These are phyloP conservation scores for Ceratina calcarata DNA, from an alignment of 1,140 invertebrate genomes.

Conservation along the genomic window DNA sequence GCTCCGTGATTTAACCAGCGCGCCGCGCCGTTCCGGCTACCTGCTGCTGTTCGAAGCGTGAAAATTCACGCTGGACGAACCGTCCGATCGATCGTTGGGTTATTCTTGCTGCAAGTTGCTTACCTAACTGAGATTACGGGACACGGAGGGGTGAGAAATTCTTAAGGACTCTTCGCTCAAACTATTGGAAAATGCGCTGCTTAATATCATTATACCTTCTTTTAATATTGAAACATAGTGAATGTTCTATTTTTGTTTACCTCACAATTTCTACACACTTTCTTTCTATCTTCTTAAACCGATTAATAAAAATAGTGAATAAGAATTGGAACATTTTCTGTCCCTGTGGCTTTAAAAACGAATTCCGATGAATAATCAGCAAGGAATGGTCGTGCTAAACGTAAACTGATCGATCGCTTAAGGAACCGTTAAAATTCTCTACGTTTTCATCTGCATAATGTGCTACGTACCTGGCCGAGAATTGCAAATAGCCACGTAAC, in stretches of 20 bases:
- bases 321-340: too few species aligned
- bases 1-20: conserved; percentile 5
- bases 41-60: not conserved
- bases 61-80: conserved; percentile 19
- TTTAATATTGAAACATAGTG: too few species aligned
- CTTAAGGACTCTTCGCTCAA: too few species aligned
- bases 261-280: too few species aligned
- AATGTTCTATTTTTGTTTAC: too few species aligned
- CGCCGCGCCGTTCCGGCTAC: not conserved
- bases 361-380: not conserved
- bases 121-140: not conserved
- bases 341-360: too few species aligned
- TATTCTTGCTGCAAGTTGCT: not conserved
- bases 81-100: not conserved
- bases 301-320: too few species aligned
- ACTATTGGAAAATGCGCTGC: too few species aligned
- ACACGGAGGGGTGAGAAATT: not conserved
- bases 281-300: too few species aligned
- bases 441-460: not conserved
- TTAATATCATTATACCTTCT: too few species aligned
- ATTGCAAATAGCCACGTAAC: conserved; percentile 8
- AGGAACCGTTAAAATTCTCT: conserved; percentile 1
- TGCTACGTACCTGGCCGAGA: conserved; percentile 4
- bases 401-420: not conserved
- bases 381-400: not conserved